Percentiles rank a stretch among this genome's conserved stretches.
These are phyloP conservation scores for Aegotheles bennettii DNA, from an alignment of 2,113 vertebrate genomes.

Conservation along the genomic window DNA sequence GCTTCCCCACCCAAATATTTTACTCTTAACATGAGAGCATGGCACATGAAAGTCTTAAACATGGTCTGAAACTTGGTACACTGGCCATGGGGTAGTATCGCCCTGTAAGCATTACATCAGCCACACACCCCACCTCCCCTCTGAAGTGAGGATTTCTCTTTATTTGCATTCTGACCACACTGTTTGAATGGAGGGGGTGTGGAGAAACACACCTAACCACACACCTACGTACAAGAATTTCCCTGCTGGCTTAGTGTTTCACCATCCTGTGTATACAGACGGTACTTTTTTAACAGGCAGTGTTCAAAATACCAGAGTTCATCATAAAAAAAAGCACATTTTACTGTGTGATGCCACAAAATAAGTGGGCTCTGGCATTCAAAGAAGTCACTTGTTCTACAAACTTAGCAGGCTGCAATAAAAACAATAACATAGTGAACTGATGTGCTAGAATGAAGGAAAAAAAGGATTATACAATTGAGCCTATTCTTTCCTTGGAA, in stretches of 20 bases:
- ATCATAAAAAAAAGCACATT: not conserved
- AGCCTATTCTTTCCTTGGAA: constrained; percentile 37
- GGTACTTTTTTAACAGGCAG: not conserved
- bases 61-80: not conserved
- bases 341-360: not conserved
- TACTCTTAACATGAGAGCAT: not conserved
- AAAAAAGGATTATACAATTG: constrained; percentile 8
- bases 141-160: not conserved
- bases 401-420: constrained; percentile 20
- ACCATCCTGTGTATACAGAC: not conserved
- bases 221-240: not conserved
- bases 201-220: constrained; percentile 1
- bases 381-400: constrained; percentile 16
- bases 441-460: not conserved
- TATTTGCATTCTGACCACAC: constrained; percentile 37
- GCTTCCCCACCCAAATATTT: not conserved
- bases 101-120: not conserved
- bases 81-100: not conserved
- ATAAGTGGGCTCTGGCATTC: not conserved
- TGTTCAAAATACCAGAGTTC: not conserved
- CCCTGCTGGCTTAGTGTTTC: not conserved
- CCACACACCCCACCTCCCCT: not conserved
- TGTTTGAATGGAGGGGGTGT: constrained; percentile 25
- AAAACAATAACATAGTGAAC: constrained; percentile 11
- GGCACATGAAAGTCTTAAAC: not conserved